Evolutionary conservation across 1,140 invertebrate genomes (phyloP).

Genomic region (Pomacea maculata): DNA sequence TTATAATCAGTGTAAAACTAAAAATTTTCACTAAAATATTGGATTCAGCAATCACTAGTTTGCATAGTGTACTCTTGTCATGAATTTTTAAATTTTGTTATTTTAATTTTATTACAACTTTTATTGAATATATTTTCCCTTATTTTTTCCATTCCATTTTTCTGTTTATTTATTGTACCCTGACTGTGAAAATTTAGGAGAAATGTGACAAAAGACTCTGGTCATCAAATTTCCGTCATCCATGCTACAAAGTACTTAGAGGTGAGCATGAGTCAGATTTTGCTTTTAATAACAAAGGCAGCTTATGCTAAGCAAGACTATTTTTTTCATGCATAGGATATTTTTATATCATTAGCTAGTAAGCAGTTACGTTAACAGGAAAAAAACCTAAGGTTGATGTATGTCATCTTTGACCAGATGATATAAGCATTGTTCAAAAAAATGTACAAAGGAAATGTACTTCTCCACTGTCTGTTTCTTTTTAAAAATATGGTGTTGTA

Average conservation of each 20-base stretch:
- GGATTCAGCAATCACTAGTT: not conserved
- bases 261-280: constrained; percentile 33
- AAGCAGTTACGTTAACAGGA: too few species aligned
- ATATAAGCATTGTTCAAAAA: too few species aligned
- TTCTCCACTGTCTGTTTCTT: too few species aligned
- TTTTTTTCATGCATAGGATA: not conserved
- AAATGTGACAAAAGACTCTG: constrained; percentile 69
- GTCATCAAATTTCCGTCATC: constrained; percentile 72
- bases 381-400: too few species aligned
- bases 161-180: not conserved
- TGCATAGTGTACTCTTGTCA: not conserved
- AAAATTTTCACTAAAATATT: not conserved
- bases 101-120: not conserved
- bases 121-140: not conserved
- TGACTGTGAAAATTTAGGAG: too few species aligned
- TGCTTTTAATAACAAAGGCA: not conserved
- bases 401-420: too few species aligned
- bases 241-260: constrained; percentile 52
- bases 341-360: too few species aligned
- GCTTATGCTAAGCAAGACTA: too few species aligned
- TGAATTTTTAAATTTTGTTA: not conserved
- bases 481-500: too few species aligned
- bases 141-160: constrained; percentile 4
- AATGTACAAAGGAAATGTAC: too few species aligned
- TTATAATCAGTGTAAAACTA: not conserved